phyloP scores from a whole-genome alignment of 1,140 invertebrate genomes.

The Euschistus heros region DNA sequence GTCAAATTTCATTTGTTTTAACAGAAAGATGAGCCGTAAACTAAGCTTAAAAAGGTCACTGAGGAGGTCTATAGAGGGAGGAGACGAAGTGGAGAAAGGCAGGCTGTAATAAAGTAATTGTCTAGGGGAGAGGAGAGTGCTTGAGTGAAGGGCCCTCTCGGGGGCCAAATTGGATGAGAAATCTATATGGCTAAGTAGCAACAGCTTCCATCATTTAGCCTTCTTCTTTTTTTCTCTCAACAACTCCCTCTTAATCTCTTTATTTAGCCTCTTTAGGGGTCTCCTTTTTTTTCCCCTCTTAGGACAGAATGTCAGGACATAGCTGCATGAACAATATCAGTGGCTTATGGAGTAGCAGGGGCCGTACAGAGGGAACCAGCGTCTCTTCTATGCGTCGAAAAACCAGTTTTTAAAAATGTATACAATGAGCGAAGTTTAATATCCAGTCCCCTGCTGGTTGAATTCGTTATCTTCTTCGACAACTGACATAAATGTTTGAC shows the following conservation, averaged over 20 bases:
- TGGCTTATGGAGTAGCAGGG: too few relatives aligned
- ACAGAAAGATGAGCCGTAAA: too few relatives aligned
- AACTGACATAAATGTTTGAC: too few relatives aligned
- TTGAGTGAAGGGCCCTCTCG: not conserved
- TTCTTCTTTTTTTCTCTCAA: not conserved
- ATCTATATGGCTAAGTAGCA: slow-evolving; percentile 13
- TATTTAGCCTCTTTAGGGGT: not conserved
- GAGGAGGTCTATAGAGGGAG: not conserved
- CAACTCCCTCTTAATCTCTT: not conserved
- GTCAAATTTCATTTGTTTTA: too few relatives aligned
- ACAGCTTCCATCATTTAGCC: not conserved
- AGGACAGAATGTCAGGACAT: not conserved
- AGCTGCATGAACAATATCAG: too few relatives aligned
- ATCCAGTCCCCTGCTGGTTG: too few relatives aligned
- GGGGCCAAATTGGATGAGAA: slow-evolving; percentile 17
- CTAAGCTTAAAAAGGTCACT: not conserved
- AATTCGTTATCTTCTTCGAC: too few relatives aligned
- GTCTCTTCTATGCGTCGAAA: too few relatives aligned
- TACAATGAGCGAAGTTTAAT: too few relatives aligned
- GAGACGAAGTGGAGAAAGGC: not conserved
- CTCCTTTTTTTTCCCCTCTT: not conserved
- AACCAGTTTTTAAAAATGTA: too few relatives aligned
- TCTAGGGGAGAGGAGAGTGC: not conserved
- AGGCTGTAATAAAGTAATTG: slow-evolving; percentile 18
- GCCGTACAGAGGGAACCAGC: too few relatives aligned